Conservation (phyloP, 2,113 vertebrate species). For the Vidua chalybeata region DNA sequence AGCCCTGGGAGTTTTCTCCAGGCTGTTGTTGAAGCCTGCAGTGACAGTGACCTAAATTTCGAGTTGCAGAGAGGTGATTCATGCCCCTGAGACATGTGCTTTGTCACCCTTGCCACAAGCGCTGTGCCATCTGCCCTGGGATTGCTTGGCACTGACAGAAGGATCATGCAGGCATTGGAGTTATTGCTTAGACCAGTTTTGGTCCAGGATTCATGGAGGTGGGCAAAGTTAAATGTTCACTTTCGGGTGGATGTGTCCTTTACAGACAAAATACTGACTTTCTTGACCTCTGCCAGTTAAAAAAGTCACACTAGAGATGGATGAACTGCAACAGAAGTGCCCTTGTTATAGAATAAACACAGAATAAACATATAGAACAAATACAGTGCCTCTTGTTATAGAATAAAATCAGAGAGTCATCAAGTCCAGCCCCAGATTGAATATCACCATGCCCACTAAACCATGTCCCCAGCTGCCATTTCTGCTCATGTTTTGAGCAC, state of each 20-base stretch:
- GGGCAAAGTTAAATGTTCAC: rapidly evolving
- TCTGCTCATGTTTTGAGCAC: rapidly evolving
- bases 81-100: not conserved
- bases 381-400: not conserved
- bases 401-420: not conserved
- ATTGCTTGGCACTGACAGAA: not conserved
- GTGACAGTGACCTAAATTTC: not conserved
- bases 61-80: not conserved
- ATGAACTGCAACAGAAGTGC: not conserved
- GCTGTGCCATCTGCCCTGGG: not conserved
- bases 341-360: not conserved
- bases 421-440: too few species aligned
- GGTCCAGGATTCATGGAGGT: not conserved
- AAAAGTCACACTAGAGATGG: not conserved
- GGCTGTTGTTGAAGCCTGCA: not conserved
- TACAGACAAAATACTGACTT: not conserved
- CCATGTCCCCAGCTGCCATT: not conserved
- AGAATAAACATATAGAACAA: not conserved
- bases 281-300: not conserved
- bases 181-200: not conserved
- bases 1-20: not conserved
- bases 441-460: not conserved
- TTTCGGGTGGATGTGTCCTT: not conserved
- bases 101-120: not conserved
- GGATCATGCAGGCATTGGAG: not conserved